Conservation (phyloP, 2,888 invertebrate genomes). For the Dryadula phaetusa region DNA sequence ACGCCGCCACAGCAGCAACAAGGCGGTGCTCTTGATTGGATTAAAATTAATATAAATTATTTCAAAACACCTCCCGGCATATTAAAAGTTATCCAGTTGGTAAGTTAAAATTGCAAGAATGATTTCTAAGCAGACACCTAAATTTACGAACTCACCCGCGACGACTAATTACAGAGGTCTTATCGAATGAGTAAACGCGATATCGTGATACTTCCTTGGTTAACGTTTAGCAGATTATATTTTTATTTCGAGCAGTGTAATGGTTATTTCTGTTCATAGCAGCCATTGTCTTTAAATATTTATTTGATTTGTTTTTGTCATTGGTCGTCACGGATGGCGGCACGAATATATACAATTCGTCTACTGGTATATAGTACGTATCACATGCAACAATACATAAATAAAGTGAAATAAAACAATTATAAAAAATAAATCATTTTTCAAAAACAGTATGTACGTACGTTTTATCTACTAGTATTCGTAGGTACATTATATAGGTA, state of each 20-base stretch:
- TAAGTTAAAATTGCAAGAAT: slow-evolving; percentile 75
- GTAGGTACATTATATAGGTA: neutral
- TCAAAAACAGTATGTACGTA: no score
- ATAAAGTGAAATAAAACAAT: no score
- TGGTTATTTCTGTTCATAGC: slow-evolving; percentile 19
- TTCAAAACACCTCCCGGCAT: slow-evolving; percentile 92
- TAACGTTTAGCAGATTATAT: slow-evolving; percentile 7
- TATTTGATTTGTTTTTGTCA: slow-evolving; percentile 12
- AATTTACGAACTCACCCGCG: slow-evolving; percentile 32
- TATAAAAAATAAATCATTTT: neutral
- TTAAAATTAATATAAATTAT: slow-evolving; percentile 91
- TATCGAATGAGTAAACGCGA: slow-evolving; percentile 25
- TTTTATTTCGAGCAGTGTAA: slow-evolving; percentile 16
- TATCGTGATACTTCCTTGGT: slow-evolving; percentile 21
- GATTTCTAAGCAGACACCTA: slow-evolving; percentile 22
- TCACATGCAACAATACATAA: neutral
- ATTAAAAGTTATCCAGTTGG: slow-evolving; percentile 91
- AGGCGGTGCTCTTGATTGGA: slow-evolving; percentile 85
- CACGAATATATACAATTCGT: slow-evolving; percentile 1
- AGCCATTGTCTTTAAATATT: slow-evolving; percentile 12
- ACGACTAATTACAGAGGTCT: slow-evolving; percentile 31
- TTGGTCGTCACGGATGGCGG: slow-evolving; percentile 7
- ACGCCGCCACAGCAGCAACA: slow-evolving; percentile 80
- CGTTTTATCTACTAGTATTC: neutral
- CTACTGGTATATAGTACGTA: neutral